phyloP scores from a whole-genome alignment of 2,888 invertebrate species.

The Drosophila pseudotalamancana region DNA sequence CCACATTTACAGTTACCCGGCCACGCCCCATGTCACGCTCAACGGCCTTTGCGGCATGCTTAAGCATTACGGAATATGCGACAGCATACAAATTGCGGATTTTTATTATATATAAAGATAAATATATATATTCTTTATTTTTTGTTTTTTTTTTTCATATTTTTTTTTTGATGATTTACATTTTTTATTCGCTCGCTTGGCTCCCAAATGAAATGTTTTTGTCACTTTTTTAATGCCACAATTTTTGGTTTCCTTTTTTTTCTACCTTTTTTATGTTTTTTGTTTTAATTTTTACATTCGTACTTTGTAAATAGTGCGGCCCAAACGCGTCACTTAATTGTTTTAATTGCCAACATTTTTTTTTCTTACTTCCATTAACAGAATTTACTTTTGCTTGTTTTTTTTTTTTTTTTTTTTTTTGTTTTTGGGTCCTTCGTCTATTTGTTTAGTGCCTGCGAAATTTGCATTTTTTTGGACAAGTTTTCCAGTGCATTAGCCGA shows the following conservation, averaged over 20 bases:
- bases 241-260: conserved; percentile 27
- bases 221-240: conserved; percentile 66
- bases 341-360: conserved; percentile 68
- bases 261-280: conserved; percentile 5
- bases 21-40: background rate
- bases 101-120: conserved; percentile 54
- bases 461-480: conserved; percentile 47
- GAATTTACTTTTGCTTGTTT: conserved; percentile 63
- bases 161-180: conserved; percentile 65
- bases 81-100: conserved; percentile 79
- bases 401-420: too few relatives aligned
- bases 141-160: background rate
- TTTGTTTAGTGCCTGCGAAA: conserved; percentile 50
- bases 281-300: conserved; percentile 18
- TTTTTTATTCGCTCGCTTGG: conserved; percentile 44
- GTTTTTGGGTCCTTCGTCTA: conserved; percentile 35
- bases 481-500: conserved; percentile 46
- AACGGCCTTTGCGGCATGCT: conserved; percentile 44
- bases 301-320: conserved; percentile 63
- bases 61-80: conserved; percentile 72
- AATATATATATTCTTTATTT: background rate
- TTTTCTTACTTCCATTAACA: conserved; percentile 62
- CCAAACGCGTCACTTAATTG: conserved; percentile 66
- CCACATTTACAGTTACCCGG: conserved; percentile 11
- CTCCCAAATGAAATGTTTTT: conserved; percentile 58